Percentiles rank a stretch among this genome's conserved stretches.
Conservation (phyloP, 1,140 invertebrate species). For the Magallana gigas region DNA sequence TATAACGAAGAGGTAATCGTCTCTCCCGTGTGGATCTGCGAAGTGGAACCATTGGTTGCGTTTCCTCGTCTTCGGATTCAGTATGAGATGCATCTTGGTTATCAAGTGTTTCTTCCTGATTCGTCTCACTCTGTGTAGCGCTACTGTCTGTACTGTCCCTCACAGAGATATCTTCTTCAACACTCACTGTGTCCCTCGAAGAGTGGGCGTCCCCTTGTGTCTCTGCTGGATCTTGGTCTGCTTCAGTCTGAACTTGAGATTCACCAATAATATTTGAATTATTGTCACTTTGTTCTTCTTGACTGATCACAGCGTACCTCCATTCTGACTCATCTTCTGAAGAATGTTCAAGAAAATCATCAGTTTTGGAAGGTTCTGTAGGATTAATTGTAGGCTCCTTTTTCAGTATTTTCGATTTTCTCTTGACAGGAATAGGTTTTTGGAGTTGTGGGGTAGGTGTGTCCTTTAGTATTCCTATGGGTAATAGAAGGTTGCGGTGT, state of each 20-base stretch:
- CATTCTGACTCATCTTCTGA: slow-evolving; percentile 40
- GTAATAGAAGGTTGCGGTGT: slow-evolving; percentile 52
- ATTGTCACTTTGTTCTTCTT: slow-evolving; percentile 38
- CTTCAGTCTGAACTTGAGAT: slow-evolving; percentile 22
- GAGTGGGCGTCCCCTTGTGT: slow-evolving; percentile 40
- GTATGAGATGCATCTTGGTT: not conserved
- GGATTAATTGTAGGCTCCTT: not conserved
- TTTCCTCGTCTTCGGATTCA: not conserved
- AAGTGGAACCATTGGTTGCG: not conserved
- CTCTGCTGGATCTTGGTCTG: slow-evolving; percentile 25
- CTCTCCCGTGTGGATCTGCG: slow-evolving; percentile 34
- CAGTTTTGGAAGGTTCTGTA: not conserved
- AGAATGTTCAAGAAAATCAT: not conserved
- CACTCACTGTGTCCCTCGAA: slow-evolving; percentile 18
- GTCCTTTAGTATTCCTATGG: slow-evolving; percentile 19
- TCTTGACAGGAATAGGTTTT: not conserved
- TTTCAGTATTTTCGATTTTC: not conserved
- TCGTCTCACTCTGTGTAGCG: slow-evolving; percentile 29
- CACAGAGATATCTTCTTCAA: slow-evolving; percentile 13
- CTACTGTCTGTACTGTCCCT: not conserved
- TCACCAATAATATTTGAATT: slow-evolving; percentile 37
- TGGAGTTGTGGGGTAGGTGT: not conserved
- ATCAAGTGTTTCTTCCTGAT: slow-evolving; percentile 30
- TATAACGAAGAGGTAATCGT: slow-evolving; percentile 20
- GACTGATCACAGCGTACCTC: not conserved